A percentile compares a stretch with the other conserved stretches of the same genome.
Evolutionary conservation across 2,797 vertebrate genomes (phyloP).

Genomic region (Sparus aurata): DNA sequence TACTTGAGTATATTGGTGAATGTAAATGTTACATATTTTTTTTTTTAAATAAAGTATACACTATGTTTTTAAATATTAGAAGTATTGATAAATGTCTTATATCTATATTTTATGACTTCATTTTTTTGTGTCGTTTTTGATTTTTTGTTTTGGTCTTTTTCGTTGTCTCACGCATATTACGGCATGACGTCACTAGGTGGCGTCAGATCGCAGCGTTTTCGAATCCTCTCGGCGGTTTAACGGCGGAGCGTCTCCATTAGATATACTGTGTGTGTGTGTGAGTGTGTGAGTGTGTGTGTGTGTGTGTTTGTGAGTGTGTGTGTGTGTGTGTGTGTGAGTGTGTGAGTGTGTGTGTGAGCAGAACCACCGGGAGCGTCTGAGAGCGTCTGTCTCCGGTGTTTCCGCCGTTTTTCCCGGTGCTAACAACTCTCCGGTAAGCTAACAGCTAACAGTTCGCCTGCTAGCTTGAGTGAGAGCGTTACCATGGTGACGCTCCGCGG

Average conservation of each 20-base stretch:
- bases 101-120: no score
- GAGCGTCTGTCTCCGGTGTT: fast-evolving
- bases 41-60: no score
- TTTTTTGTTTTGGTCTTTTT: neutral
- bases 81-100: no score
- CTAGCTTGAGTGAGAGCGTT: conserved; percentile 22
- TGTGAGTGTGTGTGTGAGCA: conserved; percentile 32
- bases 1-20: no score
- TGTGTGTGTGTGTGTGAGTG: conserved; percentile 30
- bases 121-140: no score
- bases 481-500: conserved; percentile 57
- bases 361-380: neutral
- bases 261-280: neutral
- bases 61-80: no score
- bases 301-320: neutral
- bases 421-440: neutral
- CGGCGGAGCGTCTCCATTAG: no score
- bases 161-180: neutral
- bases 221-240: neutral
- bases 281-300: conserved; percentile 18
- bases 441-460: conserved; percentile 8
- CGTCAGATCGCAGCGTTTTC: conserved; percentile 16
- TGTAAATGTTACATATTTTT: no score
- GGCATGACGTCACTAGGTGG: conserved; percentile 58
- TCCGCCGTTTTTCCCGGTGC: neutral